Evolutionary conservation across 92 coral and sea anemone genomes (phyloP), one percentile per base, ranked within the genome.

Genomic region (Heteractis magnifica): DNA sequence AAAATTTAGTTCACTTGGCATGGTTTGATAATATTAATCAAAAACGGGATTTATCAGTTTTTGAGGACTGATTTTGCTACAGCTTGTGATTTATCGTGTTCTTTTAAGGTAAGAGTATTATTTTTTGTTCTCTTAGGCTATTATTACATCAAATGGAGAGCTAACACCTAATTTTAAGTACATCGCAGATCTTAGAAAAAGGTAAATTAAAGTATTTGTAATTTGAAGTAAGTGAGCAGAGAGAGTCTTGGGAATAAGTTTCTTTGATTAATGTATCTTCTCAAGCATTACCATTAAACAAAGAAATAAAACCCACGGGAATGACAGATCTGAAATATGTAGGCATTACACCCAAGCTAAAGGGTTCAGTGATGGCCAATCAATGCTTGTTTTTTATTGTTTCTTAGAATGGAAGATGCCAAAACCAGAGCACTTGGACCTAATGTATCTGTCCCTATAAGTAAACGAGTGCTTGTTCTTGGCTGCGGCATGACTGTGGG

Each of bases 401-500:
- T 10, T 21, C 18, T 6, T 68, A 93, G 97, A 52, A 90, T 86
- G 75, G 97, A 93, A 64, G 94, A 85, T 65, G 92, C 97, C 1
- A 93, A 93, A 77, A 87, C 97, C 16, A 87, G 97, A 50, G 93
- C 97, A 15, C 87, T 93, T 11, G 97, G 97, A 49, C 93, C 97
- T 44, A 91, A 53, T 77, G 84, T 60, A 14, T 76, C 97, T 49
- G 79, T 86, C 6, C 93, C 97, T 20, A 88, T 95, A 65, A 92
- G 88, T 51, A 94, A 92, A 70, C 89, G 91, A 64, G 98, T 94
- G 6, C 88, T 95, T 76, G 65, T 95, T 21, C 92, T 95, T 59
- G 98, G 98, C 18, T 88, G 94, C 52, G 98, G 98, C 18, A 90
- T 94, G 65, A 93, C 95, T 70, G 90, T 92, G n/a, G 98, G 91